Conservation (phyloP, 2,113 vertebrate species). For the Peromyscus maniculatus region DNA sequence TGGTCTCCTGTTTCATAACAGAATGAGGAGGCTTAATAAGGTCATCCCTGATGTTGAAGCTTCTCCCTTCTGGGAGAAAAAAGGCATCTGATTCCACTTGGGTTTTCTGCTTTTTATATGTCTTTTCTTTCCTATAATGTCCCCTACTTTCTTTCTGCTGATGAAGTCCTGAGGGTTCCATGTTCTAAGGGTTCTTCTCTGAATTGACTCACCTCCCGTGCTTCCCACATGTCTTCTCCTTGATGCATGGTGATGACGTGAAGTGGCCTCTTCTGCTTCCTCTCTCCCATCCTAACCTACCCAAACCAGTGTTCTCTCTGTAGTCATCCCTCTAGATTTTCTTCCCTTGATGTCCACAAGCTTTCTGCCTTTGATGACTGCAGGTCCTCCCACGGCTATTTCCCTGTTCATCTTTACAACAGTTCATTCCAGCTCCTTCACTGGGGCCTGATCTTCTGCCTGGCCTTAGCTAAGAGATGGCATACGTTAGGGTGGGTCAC, state of each 20-base stretch:
- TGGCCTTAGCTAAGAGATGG: neutral
- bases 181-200: conserved; percentile 10
- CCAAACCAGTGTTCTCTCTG: neutral
- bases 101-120: neutral
- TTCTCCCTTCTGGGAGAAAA: neutral
- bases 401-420: neutral
- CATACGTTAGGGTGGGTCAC: neutral
- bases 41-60: neutral
- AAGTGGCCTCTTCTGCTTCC: neutral
- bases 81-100: neutral
- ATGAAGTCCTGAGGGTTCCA: neutral
- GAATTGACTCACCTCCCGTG: neutral
- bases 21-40: neutral
- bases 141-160: neutral
- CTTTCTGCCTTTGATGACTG: neutral
- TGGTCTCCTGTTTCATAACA: neutral
- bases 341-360: neutral
- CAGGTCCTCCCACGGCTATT: neutral
- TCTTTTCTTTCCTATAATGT: neutral
- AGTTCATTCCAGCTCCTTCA: neutral
- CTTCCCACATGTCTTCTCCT: neutral
- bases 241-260: neutral
- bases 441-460: neutral
- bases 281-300: neutral
- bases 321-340: neutral